Evolutionary conservation across 2,797 vertebrate genomes (phyloP), one percentile per base, ranked within the genome.

Genomic region (Sternarchorhynchus goeldii): DNA sequence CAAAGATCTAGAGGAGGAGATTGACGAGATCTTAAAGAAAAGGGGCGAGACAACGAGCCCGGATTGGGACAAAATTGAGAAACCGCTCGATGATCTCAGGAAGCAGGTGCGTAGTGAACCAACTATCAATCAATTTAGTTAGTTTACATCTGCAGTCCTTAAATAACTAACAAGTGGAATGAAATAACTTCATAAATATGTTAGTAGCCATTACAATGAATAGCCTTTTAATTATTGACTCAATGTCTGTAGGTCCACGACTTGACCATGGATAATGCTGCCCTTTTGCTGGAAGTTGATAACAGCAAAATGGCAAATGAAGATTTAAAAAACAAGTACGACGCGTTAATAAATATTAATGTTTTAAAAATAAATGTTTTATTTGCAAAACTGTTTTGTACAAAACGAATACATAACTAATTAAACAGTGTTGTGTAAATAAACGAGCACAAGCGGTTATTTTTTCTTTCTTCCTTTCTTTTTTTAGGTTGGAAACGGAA

Each of bases 311-410:
- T 97, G 87, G 91, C 94, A 8, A 89, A 87, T 0, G 91, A 94
- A 0, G 96, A 98, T 88, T 94, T 97, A 31, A 93, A 89, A 66
- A 56, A 93, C 73, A 98, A 96, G 97, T 97, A 86, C 85, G 93
- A 25, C n/a, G n/a, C n/a, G n/a, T n/a, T n/a, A n/a, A n/a, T n/a
- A n/a, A n/a, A n/a, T n/a, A n/a, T n/a, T n/a, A n/a, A n/a, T n/a
- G n/a, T n/a, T n/a, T n/a, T n/a, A n/a, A n/a, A n/a, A n/a, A n/a
- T n/a, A n/a, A n/a, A 25, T 25, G 25, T 25, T 25, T 25, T 25
- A 25, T 25, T 25, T 25, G 25, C 25, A 25, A 25, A 25, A 25
- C 25, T 25, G 25, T 25, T 25, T 25, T 25, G 25, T 25, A 25
- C 25, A 0, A 25, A 25, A 25, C 25, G 25, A 50, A 50, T 50